Evolutionary conservation across 2,797 vertebrate species (phyloP), one percentile per base, ranked within the genome.

Genomic region (Gobio occitaniae): DNA sequence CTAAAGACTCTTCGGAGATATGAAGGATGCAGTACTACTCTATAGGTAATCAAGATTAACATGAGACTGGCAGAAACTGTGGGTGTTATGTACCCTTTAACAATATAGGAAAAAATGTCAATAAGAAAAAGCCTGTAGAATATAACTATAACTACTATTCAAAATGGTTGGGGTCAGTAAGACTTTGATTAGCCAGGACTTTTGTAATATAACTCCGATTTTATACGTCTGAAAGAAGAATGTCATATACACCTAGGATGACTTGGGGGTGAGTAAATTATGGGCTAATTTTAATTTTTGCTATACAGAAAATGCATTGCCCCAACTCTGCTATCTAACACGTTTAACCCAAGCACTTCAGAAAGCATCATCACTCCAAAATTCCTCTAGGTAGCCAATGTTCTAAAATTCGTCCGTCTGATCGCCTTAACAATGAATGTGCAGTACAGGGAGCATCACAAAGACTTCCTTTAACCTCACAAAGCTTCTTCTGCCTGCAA

Each of bases 381-480:
- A 78, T 92, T 92, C 90, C 87, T 89, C 89, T 91, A 92, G 88
- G 90, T 90, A 90, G 83, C 81, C 88, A 88, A 88, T 92, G 92
- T 88, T 89, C 82, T 86, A 87, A 86, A 85, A 92, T 90, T 89
- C 89, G 87, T 88, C 91, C 88, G 89, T 89, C 91, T 82, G 77
- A 78, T 93, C 91, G 88, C 83, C 25, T 86, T 70, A 54, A 89
- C 80, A 88, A 91, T 89, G 92, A 89, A 83, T 66, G 47, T 54
- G 71, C 25, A 32, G 63, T 78, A 68, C 38, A 69, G 48, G 54
- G 7, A 90, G 90, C 91, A 92, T 87, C 89, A 91, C 82, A 91
- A 88, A 89, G 69, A 88, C 92, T 93, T 93, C 87, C 92, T 91
- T 93, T 90, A 93, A 92, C 89, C 88, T 89, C 82, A 78, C 66